Evolutionary conservation across 2,797 vertebrate species (phyloP), one percentile per base, ranked within the genome.

Genomic region (Hydrophis major): DNA sequence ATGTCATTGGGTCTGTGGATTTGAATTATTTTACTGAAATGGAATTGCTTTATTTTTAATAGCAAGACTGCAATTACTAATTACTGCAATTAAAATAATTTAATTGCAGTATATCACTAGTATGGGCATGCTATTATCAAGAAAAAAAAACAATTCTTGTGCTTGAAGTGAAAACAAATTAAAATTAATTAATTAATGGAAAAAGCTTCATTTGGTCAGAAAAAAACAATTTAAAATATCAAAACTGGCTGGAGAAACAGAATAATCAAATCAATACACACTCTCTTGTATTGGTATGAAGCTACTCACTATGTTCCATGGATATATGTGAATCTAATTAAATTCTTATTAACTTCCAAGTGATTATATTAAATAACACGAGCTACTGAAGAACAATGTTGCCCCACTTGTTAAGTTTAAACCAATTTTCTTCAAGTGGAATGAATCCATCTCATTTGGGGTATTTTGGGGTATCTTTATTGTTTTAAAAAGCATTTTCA

Each of bases 181-280:
- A 96, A 95, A 97, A 96, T 94, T 95, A 96, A 96, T 96, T 94
- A 95, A 96, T 95, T 91, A 94, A 96, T 96, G 92, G 93, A 95
- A 94, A 94, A 92, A 87, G 96, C 93, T 96, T 97, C 94, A 96
- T 97, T 96, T 97, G 96, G 94, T 93, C 94, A 90, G 91, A 95
- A 94, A 91, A 94, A 95, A 94, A 90, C 95, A 95, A 93, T 93
- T 93, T 94, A 95, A 97, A 93, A 94, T 92, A 94, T 94, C 91
- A 96, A 94, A 96, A 95, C 96, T 95, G 95, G 96, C 95, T 94
- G 74, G 94, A 96, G 96, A 96, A 95, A 96, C 94, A 96, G 95
- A 95, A 96, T 94, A 96, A 97, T 95, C 93, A 95, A 95, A 95
- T 97, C 97, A 96, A 96, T 96, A 97, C 78, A 42, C 95, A 60